A percentile compares a stretch with the other conserved stretches of the same genome.
Conservation (phyloP, 2,797 vertebrate genomes). For the Naso thynnoides region DNA sequence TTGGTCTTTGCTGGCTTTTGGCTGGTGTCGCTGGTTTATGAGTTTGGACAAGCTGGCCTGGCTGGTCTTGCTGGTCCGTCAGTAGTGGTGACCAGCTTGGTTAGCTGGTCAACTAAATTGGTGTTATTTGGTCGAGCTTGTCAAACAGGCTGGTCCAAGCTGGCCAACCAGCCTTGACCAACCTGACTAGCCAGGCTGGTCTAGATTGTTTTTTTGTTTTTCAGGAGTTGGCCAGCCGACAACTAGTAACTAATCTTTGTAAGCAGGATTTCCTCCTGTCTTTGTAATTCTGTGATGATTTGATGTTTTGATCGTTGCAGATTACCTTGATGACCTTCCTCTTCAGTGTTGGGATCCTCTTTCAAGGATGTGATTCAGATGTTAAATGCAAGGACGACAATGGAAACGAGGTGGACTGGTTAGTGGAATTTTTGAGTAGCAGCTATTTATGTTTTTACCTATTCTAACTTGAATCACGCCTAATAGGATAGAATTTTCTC, state of each 20-base stretch:
- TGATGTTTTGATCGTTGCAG: constrained; percentile 47
- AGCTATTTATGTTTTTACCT: not conserved
- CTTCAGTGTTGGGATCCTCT: constrained; percentile 25
- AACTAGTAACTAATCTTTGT: not conserved
- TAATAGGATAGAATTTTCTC: not conserved
- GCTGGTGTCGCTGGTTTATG: too few species aligned
- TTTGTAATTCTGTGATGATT: not conserved
- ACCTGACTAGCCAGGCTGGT: too few species aligned
- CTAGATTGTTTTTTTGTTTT: too few species aligned
- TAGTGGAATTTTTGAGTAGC: constrained; percentile 19
- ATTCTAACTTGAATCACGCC: not conserved
- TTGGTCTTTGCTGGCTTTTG: too few species aligned
- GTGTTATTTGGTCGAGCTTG: too few species aligned
- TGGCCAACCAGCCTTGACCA: too few species aligned
- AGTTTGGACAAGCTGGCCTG: too few species aligned
- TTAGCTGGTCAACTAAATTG: too few species aligned
- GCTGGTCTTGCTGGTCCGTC: too few species aligned
- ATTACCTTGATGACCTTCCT: constrained; percentile 25
- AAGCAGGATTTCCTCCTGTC: not conserved
- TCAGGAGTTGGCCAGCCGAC: too few species aligned
- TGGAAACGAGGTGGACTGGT: constrained; percentile 65
- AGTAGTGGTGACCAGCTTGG: too few species aligned
- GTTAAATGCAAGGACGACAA: constrained; percentile 64
- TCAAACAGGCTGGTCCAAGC: too few species aligned
- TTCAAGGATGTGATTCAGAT: constrained; percentile 35